These are phyloP conservation scores for Urocolius indicus DNA, from an alignment of 2,113 vertebrate genomes.

Conservation along the genomic window DNA sequence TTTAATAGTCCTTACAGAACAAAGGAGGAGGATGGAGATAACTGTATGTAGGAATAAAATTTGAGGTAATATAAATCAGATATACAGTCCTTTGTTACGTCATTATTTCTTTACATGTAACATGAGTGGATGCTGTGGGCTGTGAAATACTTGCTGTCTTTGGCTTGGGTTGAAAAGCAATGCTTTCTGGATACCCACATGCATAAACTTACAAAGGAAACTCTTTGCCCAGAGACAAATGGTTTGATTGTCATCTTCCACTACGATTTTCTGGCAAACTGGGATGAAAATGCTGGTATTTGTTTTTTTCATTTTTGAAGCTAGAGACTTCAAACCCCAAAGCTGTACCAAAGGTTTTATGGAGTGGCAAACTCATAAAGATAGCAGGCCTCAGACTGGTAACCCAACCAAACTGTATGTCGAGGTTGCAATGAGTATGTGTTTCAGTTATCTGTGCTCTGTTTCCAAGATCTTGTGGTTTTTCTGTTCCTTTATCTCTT, in stretches of 20 bases:
- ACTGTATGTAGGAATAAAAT: background rate
- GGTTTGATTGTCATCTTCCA: accelerated
- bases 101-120: background rate
- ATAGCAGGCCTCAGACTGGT: accelerated
- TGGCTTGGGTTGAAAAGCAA: background rate
- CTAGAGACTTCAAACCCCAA: background rate
- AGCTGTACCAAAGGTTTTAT: background rate
- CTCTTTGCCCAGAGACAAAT: background rate
- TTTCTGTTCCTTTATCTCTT: background rate
- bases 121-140: background rate
- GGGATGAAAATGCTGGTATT: background rate
- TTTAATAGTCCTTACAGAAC: slow-evolving; percentile 8
- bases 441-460: background rate
- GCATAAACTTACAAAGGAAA: background rate
- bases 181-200: background rate
- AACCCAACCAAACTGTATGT: background rate
- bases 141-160: slow-evolving; percentile 6
- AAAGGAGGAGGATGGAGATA: background rate
- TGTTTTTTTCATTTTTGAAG: background rate
- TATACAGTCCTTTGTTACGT: background rate
- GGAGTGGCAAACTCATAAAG: background rate
- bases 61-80: background rate
- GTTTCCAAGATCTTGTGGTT: background rate
- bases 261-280: background rate
- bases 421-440: background rate